Conservation (phyloP, 2,797 vertebrate genomes). For the Microctenopoma stevenorrisi region DNA sequence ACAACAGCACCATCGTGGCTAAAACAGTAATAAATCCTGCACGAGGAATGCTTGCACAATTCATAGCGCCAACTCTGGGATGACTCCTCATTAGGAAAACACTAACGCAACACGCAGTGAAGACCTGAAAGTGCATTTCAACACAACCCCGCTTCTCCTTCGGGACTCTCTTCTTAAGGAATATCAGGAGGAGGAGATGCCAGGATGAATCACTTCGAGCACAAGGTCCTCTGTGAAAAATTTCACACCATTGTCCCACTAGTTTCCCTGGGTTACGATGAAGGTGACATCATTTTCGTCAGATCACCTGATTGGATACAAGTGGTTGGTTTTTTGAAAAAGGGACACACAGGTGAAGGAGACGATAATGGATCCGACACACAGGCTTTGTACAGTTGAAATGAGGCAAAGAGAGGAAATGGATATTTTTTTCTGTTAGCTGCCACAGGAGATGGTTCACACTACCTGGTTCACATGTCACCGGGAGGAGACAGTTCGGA, state of each 20-base stretch:
- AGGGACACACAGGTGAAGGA: background rate
- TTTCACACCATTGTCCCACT: background rate
- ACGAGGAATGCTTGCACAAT: background rate
- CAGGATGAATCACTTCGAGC: slow-evolving; percentile 20
- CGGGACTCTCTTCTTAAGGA: slow-evolving; percentile 12
- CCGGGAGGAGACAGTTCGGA: too few relatives aligned
- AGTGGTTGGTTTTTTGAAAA: slow-evolving; percentile 25
- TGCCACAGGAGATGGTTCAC: background rate
- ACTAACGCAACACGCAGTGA: slow-evolving; percentile 9
- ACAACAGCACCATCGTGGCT: background rate
- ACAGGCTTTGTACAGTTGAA: slow-evolving; percentile 26
- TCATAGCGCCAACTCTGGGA: slow-evolving; percentile 5
- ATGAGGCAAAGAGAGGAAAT: slow-evolving; percentile 27
- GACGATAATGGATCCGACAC: slow-evolving; percentile 45
- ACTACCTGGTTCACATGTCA: background rate
- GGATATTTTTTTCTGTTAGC: slow-evolving; percentile 21
- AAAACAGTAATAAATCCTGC: background rate
- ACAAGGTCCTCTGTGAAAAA: slow-evolving; percentile 7
- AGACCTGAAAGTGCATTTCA: slow-evolving; percentile 22
- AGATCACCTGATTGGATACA: slow-evolving; percentile 15
- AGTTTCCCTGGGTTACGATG: slow-evolving; percentile 5
- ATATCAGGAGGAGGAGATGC: slow-evolving; percentile 26
- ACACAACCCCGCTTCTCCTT: slow-evolving; percentile 10
- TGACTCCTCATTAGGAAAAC: slow-evolving; percentile 2
- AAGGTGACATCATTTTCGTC: slow-evolving; percentile 25